Evolutionary conservation across 2,888 invertebrate genomes (phyloP).

Genomic region (Celastrina argiolus): DNA sequence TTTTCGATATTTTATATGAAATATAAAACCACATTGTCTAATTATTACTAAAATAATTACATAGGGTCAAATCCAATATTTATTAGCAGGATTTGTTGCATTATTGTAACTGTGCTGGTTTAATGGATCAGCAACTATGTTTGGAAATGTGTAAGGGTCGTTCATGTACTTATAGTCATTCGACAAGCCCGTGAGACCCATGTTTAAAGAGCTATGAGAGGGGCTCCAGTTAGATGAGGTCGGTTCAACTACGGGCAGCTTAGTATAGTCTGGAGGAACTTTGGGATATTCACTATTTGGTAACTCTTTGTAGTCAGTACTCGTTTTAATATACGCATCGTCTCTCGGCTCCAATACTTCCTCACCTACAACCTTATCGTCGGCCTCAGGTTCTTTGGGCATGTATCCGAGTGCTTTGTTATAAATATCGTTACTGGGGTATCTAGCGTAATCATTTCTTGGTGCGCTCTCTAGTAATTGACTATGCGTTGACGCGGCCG

Average conservation of each 20-base stretch:
- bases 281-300: slow-evolving; percentile 77
- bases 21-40: not conserved
- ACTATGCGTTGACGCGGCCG: slow-evolving; percentile 67
- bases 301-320: slow-evolving; percentile 66
- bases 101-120: slow-evolving; percentile 69
- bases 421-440: slow-evolving; percentile 60
- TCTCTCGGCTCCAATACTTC: slow-evolving; percentile 67
- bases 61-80: slow-evolving; percentile 71
- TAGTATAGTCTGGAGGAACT: slow-evolving; percentile 72
- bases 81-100: slow-evolving; percentile 62
- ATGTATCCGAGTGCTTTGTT: slow-evolving; percentile 67
- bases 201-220: slow-evolving; percentile 68
- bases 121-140: slow-evolving; percentile 59
- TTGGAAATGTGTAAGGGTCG: slow-evolving; percentile 70
- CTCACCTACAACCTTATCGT: slow-evolving; percentile 60
- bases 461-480: slow-evolving; percentile 72
- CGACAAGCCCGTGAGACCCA: slow-evolving; percentile 67
- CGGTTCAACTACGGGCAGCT: slow-evolving; percentile 66
- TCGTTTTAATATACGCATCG: slow-evolving; percentile 58
- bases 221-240: slow-evolving; percentile 76
- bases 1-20: not conserved
- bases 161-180: slow-evolving; percentile 74
- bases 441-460: slow-evolving; percentile 69
- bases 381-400: slow-evolving; percentile 62
- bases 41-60: not conserved